phyloP scores from a whole-genome alignment of 2,797 vertebrate genomes.

The Acanthornis magna region DNA sequence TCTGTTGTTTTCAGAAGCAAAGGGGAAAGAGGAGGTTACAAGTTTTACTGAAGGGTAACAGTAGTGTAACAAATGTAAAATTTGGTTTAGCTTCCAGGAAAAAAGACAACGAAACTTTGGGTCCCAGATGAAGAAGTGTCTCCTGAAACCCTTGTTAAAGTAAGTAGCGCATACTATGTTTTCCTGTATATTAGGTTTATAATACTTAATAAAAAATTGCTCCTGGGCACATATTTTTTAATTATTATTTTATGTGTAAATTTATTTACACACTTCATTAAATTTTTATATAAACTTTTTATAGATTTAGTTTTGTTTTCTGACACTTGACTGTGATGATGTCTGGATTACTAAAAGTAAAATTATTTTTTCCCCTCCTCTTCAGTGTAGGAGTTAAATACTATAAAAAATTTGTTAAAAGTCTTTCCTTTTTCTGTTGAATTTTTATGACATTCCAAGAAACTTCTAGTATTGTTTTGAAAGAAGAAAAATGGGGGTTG shows the following conservation, averaged over 20 bases:
- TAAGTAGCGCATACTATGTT: slow-evolving; percentile 55
- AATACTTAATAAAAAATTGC: not conserved
- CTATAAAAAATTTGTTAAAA: not conserved
- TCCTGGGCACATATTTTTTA: not conserved
- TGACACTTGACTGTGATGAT: not conserved
- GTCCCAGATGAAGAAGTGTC: slow-evolving; percentile 96
- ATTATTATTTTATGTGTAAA: not conserved
- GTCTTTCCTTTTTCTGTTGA: not conserved
- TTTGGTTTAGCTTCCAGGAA: slow-evolving; percentile 87
- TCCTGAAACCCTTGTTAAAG: slow-evolving; percentile 94
- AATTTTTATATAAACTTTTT: not conserved
- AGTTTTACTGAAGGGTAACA: not conserved
- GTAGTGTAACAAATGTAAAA: not conserved
- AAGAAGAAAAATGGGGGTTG: not conserved
- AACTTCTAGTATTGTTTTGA: not conserved
- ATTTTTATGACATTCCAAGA: not conserved
- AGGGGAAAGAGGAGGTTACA: not conserved
- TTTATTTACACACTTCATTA: not conserved
- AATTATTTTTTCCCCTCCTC: not conserved
- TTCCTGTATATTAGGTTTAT: not conserved
- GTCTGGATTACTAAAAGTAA: not conserved
- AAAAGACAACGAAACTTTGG: slow-evolving; percentile 98
- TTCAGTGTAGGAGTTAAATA: not conserved
- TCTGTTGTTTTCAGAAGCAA: not conserved
- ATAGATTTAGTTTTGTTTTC: not conserved